phyloP scores from a whole-genome alignment of 2,797 vertebrate genomes.

The Echiichthys vipera region DNA sequence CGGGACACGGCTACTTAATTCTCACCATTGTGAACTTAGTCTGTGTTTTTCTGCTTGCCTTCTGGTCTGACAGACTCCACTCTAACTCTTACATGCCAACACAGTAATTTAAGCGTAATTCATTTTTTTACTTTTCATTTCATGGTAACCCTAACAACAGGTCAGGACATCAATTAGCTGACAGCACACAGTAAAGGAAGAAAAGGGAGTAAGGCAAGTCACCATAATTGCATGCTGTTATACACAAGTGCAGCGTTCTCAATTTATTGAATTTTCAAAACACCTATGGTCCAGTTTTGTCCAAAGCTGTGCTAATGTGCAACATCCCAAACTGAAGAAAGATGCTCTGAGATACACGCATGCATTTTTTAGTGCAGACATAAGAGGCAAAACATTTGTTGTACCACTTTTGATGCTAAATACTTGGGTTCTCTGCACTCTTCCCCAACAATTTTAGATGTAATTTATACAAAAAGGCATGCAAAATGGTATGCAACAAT shows the following conservation, averaged over 20 bases:
- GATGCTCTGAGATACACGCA: no score
- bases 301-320: neutral
- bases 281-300: neutral
- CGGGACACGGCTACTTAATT: neutral
- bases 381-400: neutral
- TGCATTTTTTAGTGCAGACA: neutral
- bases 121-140: neutral
- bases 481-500: neutral
- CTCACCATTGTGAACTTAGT: neutral
- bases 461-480: neutral
- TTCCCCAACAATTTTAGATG: neutral
- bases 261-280: neutral
- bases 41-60: neutral
- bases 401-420: neutral
- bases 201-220: neutral
- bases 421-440: neutral
- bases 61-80: neutral
- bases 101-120: neutral
- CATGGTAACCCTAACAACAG: neutral
- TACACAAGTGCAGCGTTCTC: neutral
- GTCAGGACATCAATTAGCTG: neutral
- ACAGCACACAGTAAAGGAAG: neutral
- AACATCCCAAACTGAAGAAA: neutral
- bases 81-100: neutral
- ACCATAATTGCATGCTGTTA: neutral